Percentiles rank a stretch among this genome's conserved stretches.
phyloP scores from a whole-genome alignment of 2,888 invertebrate genomes.

The Thysanoteuthis rhombus region DNA sequence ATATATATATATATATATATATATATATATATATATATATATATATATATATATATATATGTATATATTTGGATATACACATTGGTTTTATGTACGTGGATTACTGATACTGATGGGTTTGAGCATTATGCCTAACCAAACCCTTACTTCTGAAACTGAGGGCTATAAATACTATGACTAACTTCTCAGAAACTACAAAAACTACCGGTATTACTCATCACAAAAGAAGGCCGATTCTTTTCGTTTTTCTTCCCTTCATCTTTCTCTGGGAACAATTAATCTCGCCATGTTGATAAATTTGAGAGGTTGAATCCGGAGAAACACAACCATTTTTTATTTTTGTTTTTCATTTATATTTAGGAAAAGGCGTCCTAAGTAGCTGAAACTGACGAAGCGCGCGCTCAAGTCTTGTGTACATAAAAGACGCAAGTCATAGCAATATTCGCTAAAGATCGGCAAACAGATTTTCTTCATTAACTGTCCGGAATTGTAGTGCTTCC shows the following conservation, averaged over 20 bases:
- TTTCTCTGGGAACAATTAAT: slow-evolving; percentile 12
- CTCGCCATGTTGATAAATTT: neutral
- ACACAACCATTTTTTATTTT: neutral
- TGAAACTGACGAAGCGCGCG: neutral
- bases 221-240: neutral
- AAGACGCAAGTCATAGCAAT: neutral
- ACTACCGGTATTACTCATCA: neutral
- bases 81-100: too few relatives aligned
- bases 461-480: neutral
- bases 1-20: slow-evolving; percentile 12
- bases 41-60: slow-evolving; percentile 19
- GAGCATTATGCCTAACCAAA: too few relatives aligned
- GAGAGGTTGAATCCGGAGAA: neutral
- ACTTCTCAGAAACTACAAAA: too few relatives aligned
- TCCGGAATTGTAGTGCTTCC: neutral
- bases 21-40: slow-evolving; percentile 12
- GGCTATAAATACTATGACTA: too few relatives aligned
- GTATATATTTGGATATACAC: neutral
- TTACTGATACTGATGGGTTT: too few relatives aligned
- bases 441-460: neutral
- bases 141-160: too few relatives aligned
- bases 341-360: neutral
- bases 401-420: neutral
- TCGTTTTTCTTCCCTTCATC: neutral
- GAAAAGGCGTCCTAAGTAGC: neutral